Evolutionary conservation across 2,113 vertebrate species (phyloP).

Genomic region (Rhea pennata): DNA sequence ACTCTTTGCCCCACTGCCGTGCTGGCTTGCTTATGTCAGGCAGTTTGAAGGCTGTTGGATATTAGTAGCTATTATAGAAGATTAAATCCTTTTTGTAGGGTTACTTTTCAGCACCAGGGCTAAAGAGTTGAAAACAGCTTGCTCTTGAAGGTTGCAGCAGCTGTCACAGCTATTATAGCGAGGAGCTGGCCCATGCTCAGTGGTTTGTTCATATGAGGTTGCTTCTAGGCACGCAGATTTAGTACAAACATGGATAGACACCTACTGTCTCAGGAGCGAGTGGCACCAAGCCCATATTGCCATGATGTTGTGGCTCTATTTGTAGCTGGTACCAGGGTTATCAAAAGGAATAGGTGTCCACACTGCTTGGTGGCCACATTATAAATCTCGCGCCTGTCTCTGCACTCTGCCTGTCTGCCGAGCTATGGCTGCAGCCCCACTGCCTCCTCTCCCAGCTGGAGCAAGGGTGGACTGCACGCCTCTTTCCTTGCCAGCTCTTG

Average conservation of each 20-base stretch:
- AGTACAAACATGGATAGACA: not conserved
- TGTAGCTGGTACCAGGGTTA: not conserved
- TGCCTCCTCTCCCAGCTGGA: no score
- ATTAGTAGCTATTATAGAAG: not conserved
- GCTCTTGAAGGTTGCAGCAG: not conserved
- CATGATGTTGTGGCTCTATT: rapidly evolving
- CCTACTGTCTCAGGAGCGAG: not conserved
- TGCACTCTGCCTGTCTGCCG: not conserved
- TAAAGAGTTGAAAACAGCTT: not conserved
- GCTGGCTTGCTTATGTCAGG: not conserved
- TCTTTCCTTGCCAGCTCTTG: no score
- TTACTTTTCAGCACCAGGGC: rapidly evolving
- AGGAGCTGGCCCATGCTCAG: not conserved
- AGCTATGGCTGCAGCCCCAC: not conserved
- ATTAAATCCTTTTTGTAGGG: not conserved
- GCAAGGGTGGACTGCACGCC: no score
- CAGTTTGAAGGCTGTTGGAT: not conserved
- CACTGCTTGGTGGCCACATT: rapidly evolving
- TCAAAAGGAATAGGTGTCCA: not conserved
- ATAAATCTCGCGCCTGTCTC: not conserved
- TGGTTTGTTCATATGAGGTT: not conserved
- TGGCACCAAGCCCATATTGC: not conserved
- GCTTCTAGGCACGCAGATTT: not conserved
- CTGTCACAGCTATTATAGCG: not conserved
- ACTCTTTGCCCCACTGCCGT: not conserved